These are phyloP conservation scores for Habroteleia sp. DNA, from an alignment of 2,888 invertebrate genomes.

Conservation along the genomic window DNA sequence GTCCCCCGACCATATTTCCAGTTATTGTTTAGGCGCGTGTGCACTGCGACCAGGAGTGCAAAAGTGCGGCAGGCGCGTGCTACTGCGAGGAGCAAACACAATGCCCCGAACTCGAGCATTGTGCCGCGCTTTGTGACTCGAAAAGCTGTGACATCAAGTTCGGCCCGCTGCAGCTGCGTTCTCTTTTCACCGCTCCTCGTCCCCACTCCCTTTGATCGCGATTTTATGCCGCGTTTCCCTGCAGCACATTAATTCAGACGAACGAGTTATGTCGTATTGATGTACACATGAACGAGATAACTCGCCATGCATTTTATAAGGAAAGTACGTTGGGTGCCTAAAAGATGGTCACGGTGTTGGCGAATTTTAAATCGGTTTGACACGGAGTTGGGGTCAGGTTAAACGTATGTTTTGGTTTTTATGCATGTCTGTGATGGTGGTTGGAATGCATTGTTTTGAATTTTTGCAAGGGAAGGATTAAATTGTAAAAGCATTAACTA, in stretches of 20 bases:
- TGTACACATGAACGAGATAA: slow-evolving; percentile 12
- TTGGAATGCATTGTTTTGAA: too few relatives aligned
- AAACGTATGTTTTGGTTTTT: slow-evolving; percentile 18
- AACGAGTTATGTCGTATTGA: slow-evolving; percentile 17
- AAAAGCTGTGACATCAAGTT: slow-evolving; percentile 79
- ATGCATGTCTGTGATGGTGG: not conserved
- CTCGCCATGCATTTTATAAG: not conserved
- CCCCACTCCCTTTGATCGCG: slow-evolving; percentile 1
- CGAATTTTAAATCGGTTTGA: slow-evolving; percentile 16
- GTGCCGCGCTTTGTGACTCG: slow-evolving; percentile 76
- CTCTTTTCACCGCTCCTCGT: slow-evolving; percentile 43
- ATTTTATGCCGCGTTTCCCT: not conserved
- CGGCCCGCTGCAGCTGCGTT: slow-evolving; percentile 74
- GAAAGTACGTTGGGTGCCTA: slow-evolving; percentile 14
- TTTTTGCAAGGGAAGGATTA: too few relatives aligned
- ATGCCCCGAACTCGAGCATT: slow-evolving; percentile 79
- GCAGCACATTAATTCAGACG: slow-evolving; percentile 21
- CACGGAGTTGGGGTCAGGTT: slow-evolving; percentile 7
- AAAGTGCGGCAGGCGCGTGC: slow-evolving; percentile 72
- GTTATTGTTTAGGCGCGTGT: slow-evolving; percentile 58
- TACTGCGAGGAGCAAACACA: slow-evolving; percentile 72
- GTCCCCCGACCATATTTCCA: slow-evolving; percentile 17
- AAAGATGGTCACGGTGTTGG: slow-evolving; percentile 3
- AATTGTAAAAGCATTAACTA: too few relatives aligned
- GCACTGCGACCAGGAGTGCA: slow-evolving; percentile 53